phyloP scores from a whole-genome alignment of 2,888 invertebrate genomes.

The Oscheius sp. region DNA sequence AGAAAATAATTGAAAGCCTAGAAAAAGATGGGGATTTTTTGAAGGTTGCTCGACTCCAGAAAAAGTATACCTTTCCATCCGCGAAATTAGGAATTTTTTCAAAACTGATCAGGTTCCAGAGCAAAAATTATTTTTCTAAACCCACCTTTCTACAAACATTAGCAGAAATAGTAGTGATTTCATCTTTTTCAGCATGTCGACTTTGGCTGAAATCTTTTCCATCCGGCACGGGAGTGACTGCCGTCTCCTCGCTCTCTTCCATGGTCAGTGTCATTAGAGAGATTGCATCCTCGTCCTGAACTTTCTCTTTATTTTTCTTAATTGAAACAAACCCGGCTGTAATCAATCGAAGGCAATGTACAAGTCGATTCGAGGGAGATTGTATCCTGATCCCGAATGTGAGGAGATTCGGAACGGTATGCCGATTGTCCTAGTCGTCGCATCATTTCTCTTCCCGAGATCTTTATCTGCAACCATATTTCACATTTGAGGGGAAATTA shows the following conservation, averaged over 20 bases:
- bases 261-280: slow-evolving; percentile 29
- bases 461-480: no score
- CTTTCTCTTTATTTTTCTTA: not conserved
- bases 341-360: slow-evolving; percentile 14
- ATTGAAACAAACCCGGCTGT: slow-evolving; percentile 9
- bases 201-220: not conserved
- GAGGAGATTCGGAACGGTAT: slow-evolving; percentile 36
- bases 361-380: slow-evolving; percentile 32
- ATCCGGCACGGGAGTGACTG: slow-evolving; percentile 3
- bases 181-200: slow-evolving; percentile 17
- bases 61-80: not conserved
- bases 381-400: not conserved
- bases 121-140: not conserved
- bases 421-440: slow-evolving; percentile 36
- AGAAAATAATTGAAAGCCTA: no score
- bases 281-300: slow-evolving; percentile 24
- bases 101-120: no score
- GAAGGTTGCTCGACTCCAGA: not conserved
- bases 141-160: slow-evolving; percentile 33
- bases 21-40: not conserved
- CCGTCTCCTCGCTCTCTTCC: not conserved
- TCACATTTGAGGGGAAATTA: no score
- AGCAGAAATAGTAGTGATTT: slow-evolving; percentile 11
- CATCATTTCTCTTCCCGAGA: slow-evolving; percentile 25
- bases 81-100: no score